Evolutionary conservation across 2,113 vertebrate species (phyloP).

Genomic region (Cnemophilus loriae): DNA sequence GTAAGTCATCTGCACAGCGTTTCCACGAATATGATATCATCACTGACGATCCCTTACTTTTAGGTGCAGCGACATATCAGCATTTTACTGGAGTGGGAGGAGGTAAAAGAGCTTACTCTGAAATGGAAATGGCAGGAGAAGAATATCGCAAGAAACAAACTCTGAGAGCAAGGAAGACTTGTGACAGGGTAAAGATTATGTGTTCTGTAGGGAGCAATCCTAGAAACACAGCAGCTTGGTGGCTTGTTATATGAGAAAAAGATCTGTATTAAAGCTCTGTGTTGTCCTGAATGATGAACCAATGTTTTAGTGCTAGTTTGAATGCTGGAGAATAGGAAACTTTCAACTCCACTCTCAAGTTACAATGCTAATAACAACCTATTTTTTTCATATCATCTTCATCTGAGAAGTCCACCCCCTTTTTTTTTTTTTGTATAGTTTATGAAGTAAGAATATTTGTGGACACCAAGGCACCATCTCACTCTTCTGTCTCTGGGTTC

Average conservation of each 20-base stretch:
- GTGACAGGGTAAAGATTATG: background rate
- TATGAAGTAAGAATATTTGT: background rate
- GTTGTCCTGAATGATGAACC: background rate
- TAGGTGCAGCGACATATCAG: background rate
- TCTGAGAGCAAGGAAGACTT: background rate
- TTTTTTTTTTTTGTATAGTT: background rate
- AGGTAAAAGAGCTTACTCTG: background rate
- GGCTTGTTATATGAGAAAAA: background rate
- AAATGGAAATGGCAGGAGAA: background rate
- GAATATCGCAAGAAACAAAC: background rate
- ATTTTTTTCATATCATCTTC: background rate
- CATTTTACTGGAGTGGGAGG: background rate
- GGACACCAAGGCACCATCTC: background rate
- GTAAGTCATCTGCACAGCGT: background rate
- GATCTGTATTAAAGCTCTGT: background rate
- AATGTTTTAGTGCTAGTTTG: background rate
- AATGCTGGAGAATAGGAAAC: background rate
- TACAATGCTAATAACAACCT: background rate
- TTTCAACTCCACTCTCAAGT: background rate
- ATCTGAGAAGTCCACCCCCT: accelerated
- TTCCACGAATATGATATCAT: background rate
- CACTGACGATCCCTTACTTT: background rate
- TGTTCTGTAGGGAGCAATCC: background rate
- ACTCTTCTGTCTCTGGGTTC: background rate
- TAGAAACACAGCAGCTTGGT: background rate